These are phyloP conservation scores for Dolichomitus sp. DNA, from an alignment of 2,888 invertebrate species.

Conservation along the genomic window DNA sequence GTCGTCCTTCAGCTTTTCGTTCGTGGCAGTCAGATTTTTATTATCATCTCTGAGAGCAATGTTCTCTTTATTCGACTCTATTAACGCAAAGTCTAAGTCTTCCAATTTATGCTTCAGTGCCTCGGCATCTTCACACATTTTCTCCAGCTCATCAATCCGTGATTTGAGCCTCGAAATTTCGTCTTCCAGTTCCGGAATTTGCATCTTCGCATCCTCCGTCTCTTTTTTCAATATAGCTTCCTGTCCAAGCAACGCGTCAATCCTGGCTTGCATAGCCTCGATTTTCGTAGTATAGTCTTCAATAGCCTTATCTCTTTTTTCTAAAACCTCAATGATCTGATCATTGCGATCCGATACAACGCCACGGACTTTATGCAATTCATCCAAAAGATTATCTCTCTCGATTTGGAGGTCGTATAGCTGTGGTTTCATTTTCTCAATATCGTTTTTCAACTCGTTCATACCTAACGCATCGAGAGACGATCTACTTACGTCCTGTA, in stretches of 20 bases:
- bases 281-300: slow-evolving; percentile 60
- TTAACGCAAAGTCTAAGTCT: slow-evolving; percentile 17
- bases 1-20: slow-evolving; percentile 62
- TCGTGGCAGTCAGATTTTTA: slow-evolving; percentile 56
- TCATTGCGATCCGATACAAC: slow-evolving; percentile 73
- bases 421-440: slow-evolving; percentile 73
- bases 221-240: slow-evolving; percentile 65
- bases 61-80: slow-evolving; percentile 59
- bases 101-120: slow-evolving; percentile 51
- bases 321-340: slow-evolving; percentile 73
- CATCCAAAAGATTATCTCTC: slow-evolving; percentile 71
- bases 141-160: slow-evolving; percentile 57
- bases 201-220: slow-evolving; percentile 63
- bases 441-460: slow-evolving; percentile 68
- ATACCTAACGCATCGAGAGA: slow-evolving; percentile 68
- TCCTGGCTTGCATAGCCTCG: slow-evolving; percentile 68
- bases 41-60: slow-evolving; percentile 54
- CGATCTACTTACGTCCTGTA: slow-evolving; percentile 70
- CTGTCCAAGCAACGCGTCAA: slow-evolving; percentile 69
- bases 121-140: slow-evolving; percentile 51
- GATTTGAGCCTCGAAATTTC: slow-evolving; percentile 63
- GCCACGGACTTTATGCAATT: slow-evolving; percentile 67
- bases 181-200: slow-evolving; percentile 62
- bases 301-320: slow-evolving; percentile 68
- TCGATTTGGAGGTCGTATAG: slow-evolving; percentile 70